These are phyloP conservation scores for Siniperca scherzeri DNA, from an alignment of 2,797 vertebrate genomes.

Conservation along the genomic window DNA sequence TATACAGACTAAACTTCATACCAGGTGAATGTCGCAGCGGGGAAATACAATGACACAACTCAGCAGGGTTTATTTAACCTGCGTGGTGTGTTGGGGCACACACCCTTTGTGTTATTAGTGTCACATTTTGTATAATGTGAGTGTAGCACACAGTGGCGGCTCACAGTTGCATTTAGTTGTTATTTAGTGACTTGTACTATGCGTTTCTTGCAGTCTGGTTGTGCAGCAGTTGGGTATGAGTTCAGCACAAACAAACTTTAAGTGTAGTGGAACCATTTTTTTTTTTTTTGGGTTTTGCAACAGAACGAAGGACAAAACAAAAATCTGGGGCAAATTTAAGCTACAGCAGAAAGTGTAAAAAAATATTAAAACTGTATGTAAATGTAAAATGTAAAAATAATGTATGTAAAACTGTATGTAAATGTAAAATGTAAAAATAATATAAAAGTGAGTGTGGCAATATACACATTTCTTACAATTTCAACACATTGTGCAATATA, in stretches of 20 bases:
- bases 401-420: too few species aligned
- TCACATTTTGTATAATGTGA: background rate
- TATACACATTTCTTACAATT: too few species aligned
- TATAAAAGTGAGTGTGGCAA: background rate
- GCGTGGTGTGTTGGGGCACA: too few species aligned
- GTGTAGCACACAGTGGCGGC: background rate
- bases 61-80: too few species aligned
- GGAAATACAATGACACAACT: background rate
- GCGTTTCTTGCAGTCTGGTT: background rate
- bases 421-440: too few species aligned
- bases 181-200: background rate
- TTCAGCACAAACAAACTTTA: background rate
- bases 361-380: background rate
- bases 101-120: background rate
- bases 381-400: too few species aligned
- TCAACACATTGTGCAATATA: background rate
- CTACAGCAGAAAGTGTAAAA: background rate
- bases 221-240: background rate
- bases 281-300: background rate
- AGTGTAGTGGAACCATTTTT: background rate
- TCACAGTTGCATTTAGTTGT: background rate
- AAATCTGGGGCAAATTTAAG: background rate
- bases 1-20: constrained; percentile 37
- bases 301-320: background rate
- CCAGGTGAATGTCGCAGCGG: background rate